Conservation (phyloP, 1,140 invertebrate genomes). For the Sinella curviseta region DNA sequence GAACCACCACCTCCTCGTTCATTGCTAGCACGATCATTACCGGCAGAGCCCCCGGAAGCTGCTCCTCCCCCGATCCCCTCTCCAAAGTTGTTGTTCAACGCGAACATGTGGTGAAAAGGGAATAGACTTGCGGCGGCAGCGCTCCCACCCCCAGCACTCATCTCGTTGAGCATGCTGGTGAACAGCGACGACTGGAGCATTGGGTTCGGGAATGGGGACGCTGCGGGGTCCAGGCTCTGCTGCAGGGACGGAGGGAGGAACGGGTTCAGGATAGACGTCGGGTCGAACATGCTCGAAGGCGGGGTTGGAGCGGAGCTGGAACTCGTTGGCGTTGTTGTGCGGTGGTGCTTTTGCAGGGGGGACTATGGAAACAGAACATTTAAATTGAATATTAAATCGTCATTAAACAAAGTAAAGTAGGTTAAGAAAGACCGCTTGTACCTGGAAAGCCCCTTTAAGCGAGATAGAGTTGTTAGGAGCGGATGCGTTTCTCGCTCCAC, state of each 20-base stretch:
- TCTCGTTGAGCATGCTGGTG: neutral
- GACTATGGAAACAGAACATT: too few relatives aligned
- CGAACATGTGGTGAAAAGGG: constrained; percentile 4
- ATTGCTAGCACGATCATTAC: too few relatives aligned
- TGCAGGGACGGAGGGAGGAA: neutral
- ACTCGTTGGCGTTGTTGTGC: neutral
- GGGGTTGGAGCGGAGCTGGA: neutral
- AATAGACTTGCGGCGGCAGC: neutral
- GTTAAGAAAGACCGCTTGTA: neutral
- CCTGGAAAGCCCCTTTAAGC: neutral
- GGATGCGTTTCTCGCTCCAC: neutral
- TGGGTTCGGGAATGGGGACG: neutral
- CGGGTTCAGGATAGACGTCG: neutral
- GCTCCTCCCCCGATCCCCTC: too few relatives aligned
- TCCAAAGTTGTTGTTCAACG: constrained; percentile 3
- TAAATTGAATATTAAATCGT: too few relatives aligned
- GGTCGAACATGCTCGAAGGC: neutral
- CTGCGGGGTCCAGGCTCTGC: neutral
- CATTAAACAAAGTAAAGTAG: too few relatives aligned
- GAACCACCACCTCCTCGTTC: too few relatives aligned
- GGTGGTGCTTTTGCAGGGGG: neutral
- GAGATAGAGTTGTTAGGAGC: neutral
- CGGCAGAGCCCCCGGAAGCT: too few relatives aligned
- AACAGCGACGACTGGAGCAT: neutral
- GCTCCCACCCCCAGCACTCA: neutral